These are phyloP conservation scores for Microctenopoma lineatum DNA, from an alignment of 2,797 vertebrate genomes.

Conservation along the genomic window DNA sequence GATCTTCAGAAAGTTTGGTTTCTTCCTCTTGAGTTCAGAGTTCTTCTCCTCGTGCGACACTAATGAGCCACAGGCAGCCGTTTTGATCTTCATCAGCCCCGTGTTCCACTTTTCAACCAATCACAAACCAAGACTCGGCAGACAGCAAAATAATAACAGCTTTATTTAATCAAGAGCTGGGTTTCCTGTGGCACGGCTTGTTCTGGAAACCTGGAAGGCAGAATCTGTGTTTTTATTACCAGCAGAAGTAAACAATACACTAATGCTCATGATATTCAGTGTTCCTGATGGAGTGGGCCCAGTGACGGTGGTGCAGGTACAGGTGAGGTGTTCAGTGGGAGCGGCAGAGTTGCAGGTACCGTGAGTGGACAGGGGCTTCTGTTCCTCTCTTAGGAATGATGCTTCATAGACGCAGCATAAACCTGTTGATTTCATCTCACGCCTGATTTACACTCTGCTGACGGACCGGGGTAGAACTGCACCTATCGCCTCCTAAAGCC, in stretches of 20 bases:
- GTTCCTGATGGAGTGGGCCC: slow-evolving; percentile 14
- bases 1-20: background rate
- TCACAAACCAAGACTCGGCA: background rate
- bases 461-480: no score
- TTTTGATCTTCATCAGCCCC: background rate
- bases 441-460: no score
- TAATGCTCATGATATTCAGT: background rate
- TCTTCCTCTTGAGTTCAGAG: background rate
- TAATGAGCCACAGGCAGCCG: slow-evolving; percentile 16
- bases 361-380: background rate
- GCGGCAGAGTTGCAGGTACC: background rate
- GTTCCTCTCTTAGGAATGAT: no score
- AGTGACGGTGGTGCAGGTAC: background rate
- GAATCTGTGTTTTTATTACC: slow-evolving; percentile 9
- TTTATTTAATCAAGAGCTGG: slow-evolving; percentile 40
- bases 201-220: slow-evolving; percentile 21
- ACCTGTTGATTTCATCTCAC: no score
- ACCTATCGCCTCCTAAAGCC: no score
- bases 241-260: slow-evolving; percentile 8
- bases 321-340: slow-evolving; percentile 10
- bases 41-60: slow-evolving; percentile 28
- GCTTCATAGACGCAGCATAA: no score
- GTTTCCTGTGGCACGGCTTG: slow-evolving; percentile 41
- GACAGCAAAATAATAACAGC: slow-evolving; percentile 15
- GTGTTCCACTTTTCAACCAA: background rate